Percentiles rank a stretch among this genome's conserved stretches.
phyloP scores from a whole-genome alignment of 2,113 vertebrate species.

The Nyctereutes procyonoides region DNA sequence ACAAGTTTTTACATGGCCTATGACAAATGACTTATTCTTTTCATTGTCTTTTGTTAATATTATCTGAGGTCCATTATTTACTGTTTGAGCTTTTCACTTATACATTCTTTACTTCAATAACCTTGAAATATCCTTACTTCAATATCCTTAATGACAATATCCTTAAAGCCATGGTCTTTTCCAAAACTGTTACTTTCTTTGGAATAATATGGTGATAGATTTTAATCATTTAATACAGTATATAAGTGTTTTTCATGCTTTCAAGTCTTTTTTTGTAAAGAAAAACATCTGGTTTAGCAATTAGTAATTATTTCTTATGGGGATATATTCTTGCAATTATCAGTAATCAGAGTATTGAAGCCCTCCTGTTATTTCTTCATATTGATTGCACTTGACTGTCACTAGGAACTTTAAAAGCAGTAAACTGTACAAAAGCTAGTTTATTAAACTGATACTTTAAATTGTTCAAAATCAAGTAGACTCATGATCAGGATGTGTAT shows the following conservation, averaged over 20 bases:
- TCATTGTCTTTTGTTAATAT: background rate
- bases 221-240: background rate
- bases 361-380: background rate
- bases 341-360: background rate
- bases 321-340: background rate
- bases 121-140: background rate
- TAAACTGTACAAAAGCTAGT: background rate
- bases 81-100: background rate
- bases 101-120: background rate
- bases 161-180: slow-evolving; percentile 6
- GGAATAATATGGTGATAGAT: background rate
- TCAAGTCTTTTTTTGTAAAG: background rate
- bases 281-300: slow-evolving; percentile 8
- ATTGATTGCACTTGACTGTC: background rate
- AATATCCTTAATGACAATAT: background rate
- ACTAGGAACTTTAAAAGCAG: background rate
- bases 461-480: slow-evolving; percentile 3
- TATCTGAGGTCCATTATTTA: background rate
- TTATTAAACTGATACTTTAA: background rate
- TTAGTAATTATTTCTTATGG: slow-evolving; percentile 16
- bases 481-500: background rate
- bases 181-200: background rate
- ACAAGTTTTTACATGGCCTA: background rate
- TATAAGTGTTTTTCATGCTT: background rate
- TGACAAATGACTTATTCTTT: background rate